Conservation (phyloP, 2,113 vertebrate genomes). For the Eupsittula cactorum region DNA sequence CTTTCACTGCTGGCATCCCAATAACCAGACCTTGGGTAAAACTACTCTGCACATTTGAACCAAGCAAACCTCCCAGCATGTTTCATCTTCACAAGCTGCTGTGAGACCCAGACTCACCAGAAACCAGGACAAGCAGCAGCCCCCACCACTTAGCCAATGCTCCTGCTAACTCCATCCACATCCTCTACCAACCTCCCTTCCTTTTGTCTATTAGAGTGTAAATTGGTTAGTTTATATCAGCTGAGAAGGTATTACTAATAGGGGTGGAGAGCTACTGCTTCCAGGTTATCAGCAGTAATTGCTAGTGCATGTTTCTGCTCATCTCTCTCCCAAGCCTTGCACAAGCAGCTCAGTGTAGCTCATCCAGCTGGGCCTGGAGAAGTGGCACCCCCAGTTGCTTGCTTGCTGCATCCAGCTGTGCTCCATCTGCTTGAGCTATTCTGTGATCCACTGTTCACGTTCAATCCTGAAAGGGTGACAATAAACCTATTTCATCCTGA, state of each 20-base stretch:
- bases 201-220: not conserved
- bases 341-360: not conserved
- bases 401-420: not conserved
- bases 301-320: fast-evolving
- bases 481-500: not conserved
- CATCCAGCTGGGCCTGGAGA: fast-evolving
- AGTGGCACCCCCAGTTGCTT: not conserved
- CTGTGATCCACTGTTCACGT: not conserved
- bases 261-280: not conserved
- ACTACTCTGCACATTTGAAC: fast-evolving
- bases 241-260: not conserved
- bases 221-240: not conserved
- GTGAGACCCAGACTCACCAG: not conserved
- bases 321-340: fast-evolving
- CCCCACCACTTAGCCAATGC: fast-evolving
- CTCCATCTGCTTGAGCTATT: not conserved
- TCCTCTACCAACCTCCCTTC: fast-evolving
- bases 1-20: fast-evolving
- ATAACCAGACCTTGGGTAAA: too few relatives aligned
- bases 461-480: not conserved
- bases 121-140: not conserved
- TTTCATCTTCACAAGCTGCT: fast-evolving
- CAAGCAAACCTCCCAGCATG: not conserved
- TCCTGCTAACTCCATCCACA: fast-evolving
- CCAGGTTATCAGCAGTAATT: not conserved